A percentile compares a stretch with the other conserved stretches of the same genome.
Evolutionary conservation across 2,113 vertebrate species (phyloP).

Genomic region (Ranitomeya variabilis): DNA sequence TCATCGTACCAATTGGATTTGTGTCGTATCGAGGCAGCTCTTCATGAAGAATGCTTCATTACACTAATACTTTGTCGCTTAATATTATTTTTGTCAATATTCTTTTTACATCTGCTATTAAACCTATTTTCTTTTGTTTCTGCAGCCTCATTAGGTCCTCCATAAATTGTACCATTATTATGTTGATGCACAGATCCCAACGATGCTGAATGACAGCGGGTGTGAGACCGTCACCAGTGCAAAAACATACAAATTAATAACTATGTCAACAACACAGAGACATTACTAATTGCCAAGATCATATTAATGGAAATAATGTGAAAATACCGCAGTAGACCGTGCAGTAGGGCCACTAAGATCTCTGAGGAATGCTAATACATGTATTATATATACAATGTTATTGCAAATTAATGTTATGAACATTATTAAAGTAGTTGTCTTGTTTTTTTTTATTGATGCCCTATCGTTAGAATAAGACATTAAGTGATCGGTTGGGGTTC

Average conservation of each 20-base stretch:
- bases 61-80: constrained; percentile 55
- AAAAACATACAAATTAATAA: constrained; percentile 38
- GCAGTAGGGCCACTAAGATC: neutral
- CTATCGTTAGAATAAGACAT: too few relatives aligned
- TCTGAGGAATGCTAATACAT: neutral
- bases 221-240: neutral
- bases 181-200: constrained; percentile 25
- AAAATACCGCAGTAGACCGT: neutral
- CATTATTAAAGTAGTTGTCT: too few relatives aligned
- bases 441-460: too few relatives aligned
- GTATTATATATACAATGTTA: neutral
- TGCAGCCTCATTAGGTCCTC: constrained; percentile 48
- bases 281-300: neutral
- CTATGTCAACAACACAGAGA: constrained; percentile 4
- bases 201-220: neutral
- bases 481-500: too few relatives aligned
- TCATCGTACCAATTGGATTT: constrained; percentile 24
- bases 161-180: constrained; percentile 50
- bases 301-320: neutral
- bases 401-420: too few relatives aligned
- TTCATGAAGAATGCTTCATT: constrained; percentile 54
- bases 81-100: constrained; percentile 49
- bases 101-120: constrained; percentile 45
- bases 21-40: constrained; percentile 43
- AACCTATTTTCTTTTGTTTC: constrained; percentile 22